Evolutionary conservation across 2,113 vertebrate genomes (phyloP), one percentile per base, ranked within the genome.

Genomic region (Elephas maximus): DNA sequence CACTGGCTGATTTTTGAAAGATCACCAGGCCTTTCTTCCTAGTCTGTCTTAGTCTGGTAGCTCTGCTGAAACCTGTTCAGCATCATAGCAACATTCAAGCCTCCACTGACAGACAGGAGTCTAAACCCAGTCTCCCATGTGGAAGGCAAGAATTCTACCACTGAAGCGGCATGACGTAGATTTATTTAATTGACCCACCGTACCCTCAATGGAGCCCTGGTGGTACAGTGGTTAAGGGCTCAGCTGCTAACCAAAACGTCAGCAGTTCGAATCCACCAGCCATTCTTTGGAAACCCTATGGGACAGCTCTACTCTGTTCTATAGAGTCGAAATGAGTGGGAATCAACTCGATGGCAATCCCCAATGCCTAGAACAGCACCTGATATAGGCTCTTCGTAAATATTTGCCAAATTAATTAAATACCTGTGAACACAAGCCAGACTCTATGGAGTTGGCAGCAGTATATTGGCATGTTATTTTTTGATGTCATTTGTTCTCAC

Each of bases 401-500:
- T 78, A 81, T 78, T 95, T 96, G 65, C 21, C 53, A 63, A 84
- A 92, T 90, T 87, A 77, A 96, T 96, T 84, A 94, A 95, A 90
- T 97, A 94, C 90, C 71, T 86, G n/a, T 92, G 80, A 57, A 96
- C 80, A 89, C 60, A 77, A 94, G 93, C 37, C 0, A 0, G 44
- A 9, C 76, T 73, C 33, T 77, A 80, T 63, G 80, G 77, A 83
- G 53, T 33, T 57, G 92, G 88, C 69, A 92, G 62, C 73, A 67
- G 71, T 30, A 21, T 9, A 26, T 6, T 28, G 89, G 77, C 76
- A 24, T 1, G 8, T 24, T 89, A 6, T 45, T 94, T 92, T 97
- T 86, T 93, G 88, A 92, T 81, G 80, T 95, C 88, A 93, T 88
- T 88, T 92, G 73, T 92, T 92, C 93, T 81, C 92, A 97, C 87